Base-by-base conservation (phyloP, 2,797 vertebrate genomes). In the Corythornis leucogaster region DNA sequence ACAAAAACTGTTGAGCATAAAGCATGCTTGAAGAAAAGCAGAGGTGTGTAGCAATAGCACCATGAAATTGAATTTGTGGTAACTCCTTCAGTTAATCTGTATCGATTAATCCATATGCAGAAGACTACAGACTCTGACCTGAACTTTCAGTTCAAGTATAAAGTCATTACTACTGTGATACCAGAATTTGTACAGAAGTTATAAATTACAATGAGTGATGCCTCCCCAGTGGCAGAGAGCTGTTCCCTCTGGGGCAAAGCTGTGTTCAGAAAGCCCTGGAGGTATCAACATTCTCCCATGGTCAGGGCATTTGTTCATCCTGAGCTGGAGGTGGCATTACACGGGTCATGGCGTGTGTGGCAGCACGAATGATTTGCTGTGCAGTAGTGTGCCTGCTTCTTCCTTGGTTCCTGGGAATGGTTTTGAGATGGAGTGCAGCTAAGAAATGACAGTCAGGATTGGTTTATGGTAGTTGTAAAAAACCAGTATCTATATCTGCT, bases 111-210 rank as follows among this genome's bases (percentile, higher is more conserved):
- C 67, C 53, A 28, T 53, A 68, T 31, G 25, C 43, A 81, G 89
- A 93, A 75, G 42, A 61, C 42, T 25, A 21, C n/a, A 92, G 58
- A 45, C 76, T 93, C 63, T 67, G 35, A 80, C 64, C 58, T 94
- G 55, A 86, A 53, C 73, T 74, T 89, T 42, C 76, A 71, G 20
- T 15, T 87, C n/a, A 26, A 38, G 43, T 31, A 48, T 9, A 10
- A 73, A 91, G 87, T 91, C 8, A 1, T 95, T 94, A 79, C 35
- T 80, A 9, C 61, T 84, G 73, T 75, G 82, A 84, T 80, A 80
- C 8, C 28, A 67, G 57, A 63, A 82, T 59, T 68, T 46, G 48
- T 74, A 88, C 88, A 59, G 38, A 82, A 70, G 16, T 45, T 89
- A 46, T 57, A 33, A 90, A 80, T 61, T 76, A 62, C 51, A 92